Evolutionary conservation across 1,140 invertebrate species (phyloP), one percentile per base, ranked within the genome.

Genomic region (Manduca sexta): DNA sequence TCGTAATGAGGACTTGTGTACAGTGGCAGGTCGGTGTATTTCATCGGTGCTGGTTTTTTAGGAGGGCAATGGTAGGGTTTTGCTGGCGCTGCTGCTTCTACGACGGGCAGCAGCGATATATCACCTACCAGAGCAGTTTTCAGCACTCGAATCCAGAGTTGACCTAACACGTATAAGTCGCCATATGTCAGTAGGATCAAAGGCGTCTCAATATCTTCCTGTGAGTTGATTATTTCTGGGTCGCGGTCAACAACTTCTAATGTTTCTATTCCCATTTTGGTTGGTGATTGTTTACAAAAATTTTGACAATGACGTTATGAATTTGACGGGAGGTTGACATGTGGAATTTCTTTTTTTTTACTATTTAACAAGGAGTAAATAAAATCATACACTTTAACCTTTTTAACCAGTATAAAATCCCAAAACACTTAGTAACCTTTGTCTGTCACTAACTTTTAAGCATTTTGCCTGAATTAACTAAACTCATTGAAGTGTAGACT

Each of bases 1-100:
- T 74, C 67, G 13, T 62, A 53, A 43, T 81, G 74, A 2, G 74
- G 80, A 5, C 50, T 59, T 34, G 60, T 48, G 48, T 84, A 81
- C 11, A 84, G n/a, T 0, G 80, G 69, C n/a, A 84, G 30, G 3
- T 84, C 80, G 40, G 52, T 65, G 21, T 71, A 80, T 43, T 66
- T 78, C 74, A 78, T 81, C 17, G 60, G 52, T 1, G 75, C 72
- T 14, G 75, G 77, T 43, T 53, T 64, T 37, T 56, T 45, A 2
- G 72, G 70, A 8, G 21, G 21, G 21, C 4, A 8, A 5, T 8
- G 4, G 4, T 3, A 5, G 45, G n/a, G 11, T 45, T 38, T n/a
- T 45, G 30, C 15, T 40, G 49, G 42, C 18, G 57, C 53, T 0
- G 63, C 66, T 4, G 73, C 75, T 2, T 71, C 5, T 1, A 80